Conservation (phyloP, 2,113 vertebrate genomes). For the Pygoscelis antarcticus region DNA sequence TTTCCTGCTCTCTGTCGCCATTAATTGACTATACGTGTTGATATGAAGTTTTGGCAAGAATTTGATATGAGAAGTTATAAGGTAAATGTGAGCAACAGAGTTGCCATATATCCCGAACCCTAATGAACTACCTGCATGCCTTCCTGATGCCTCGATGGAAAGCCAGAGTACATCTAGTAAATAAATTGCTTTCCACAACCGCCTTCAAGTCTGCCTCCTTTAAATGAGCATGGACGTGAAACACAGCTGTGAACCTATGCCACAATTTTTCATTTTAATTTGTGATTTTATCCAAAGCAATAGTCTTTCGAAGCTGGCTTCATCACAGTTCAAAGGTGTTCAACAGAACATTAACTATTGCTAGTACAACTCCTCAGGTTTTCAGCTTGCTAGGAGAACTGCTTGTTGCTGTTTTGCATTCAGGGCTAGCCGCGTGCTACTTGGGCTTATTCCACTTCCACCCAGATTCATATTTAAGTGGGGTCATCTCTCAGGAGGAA, state of each 20-base stretch:
- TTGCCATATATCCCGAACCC: not conserved
- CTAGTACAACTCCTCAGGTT: not conserved
- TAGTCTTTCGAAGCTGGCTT: not conserved
- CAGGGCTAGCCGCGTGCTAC: not conserved
- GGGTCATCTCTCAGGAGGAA: not conserved
- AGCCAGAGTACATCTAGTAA: not conserved
- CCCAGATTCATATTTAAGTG: not conserved
- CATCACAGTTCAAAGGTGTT: not conserved
- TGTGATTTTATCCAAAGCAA: not conserved
- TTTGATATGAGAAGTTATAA: not conserved
- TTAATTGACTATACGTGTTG: not conserved
- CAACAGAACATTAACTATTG: not conserved
- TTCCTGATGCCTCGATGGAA: not conserved
- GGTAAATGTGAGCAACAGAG: not conserved
- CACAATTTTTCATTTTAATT: not conserved
- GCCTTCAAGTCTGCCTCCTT: not conserved
- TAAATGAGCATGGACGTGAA: not conserved
- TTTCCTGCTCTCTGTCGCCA: not conserved
- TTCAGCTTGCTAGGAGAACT: not conserved
- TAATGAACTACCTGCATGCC: not conserved
- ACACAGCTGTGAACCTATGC: not conserved
- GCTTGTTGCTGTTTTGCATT: not conserved
- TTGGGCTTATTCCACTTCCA: not conserved
- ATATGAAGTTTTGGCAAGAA: conserved; percentile 8
- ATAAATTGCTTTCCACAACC: not conserved